These are phyloP conservation scores for Uria aalge DNA, from an alignment of 2,113 vertebrate genomes.

Conservation along the genomic window DNA sequence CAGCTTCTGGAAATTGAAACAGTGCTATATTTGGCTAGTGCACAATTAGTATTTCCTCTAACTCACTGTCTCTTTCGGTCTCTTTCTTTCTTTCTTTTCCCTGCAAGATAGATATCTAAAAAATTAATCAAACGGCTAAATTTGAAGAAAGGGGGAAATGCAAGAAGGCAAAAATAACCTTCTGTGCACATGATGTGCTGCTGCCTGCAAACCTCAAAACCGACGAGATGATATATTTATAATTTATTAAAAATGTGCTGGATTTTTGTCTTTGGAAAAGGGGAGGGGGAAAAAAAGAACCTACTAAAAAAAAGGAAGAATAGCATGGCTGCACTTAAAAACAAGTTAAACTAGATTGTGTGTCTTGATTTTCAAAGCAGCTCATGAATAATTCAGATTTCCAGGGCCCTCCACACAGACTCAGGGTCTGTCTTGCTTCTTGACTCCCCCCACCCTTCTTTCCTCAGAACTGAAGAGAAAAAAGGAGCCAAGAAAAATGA, in stretches of 20 bases:
- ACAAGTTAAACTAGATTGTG: slow-evolving; percentile 21
- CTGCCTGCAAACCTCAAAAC: slow-evolving; percentile 19
- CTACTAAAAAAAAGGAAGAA: neutral
- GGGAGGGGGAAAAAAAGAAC: neutral
- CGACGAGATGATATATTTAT: slow-evolving; percentile 40
- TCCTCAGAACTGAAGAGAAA: neutral
- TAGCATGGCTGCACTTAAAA: neutral
- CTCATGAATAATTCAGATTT: slow-evolving; percentile 32
- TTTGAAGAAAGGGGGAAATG: slow-evolving; percentile 27
- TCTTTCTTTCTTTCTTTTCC: neutral
- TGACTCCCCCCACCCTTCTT: neutral
- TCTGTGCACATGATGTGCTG: neutral
- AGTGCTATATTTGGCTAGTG: neutral
- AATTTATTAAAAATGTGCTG: slow-evolving; percentile 66
- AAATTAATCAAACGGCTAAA: slow-evolving; percentile 59
- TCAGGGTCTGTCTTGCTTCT: neutral
- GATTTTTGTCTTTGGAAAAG: slow-evolving; percentile 52
- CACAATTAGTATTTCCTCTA: neutral
- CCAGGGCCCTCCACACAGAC: neutral
- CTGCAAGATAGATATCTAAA: slow-evolving; percentile 55
- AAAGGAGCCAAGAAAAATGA: neutral
- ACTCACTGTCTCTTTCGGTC: neutral
- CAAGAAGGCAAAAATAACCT: slow-evolving; percentile 23
- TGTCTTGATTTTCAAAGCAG: slow-evolving; percentile 22
- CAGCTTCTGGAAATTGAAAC: neutral